Base-by-base conservation (phyloP, 1,140 invertebrate species). In the Hycleus cichorii region DNA sequence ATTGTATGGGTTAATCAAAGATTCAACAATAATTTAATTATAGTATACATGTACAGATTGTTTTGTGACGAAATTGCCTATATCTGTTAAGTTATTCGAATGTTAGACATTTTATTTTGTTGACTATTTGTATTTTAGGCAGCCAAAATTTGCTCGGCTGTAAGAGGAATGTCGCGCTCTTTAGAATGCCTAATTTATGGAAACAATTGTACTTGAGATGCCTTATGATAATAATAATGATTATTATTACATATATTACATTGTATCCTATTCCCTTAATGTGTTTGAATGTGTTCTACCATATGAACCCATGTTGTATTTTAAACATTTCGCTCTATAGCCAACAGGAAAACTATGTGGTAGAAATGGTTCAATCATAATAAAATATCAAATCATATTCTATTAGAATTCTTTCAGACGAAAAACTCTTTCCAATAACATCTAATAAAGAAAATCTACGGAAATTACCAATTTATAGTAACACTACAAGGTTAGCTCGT, bases 81-180 rank as follows among this genome's bases (percentile, higher is more conserved):
- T 62, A 64, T 60, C 64, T 65, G 63, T 64, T 65, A 65, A 61
- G 52, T 64, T 65, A 63, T 64, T 62, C 58, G 60, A 64, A 65
- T 59, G 59, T 65, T 61, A 64, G 50, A 65, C 60, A 60, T n/a
- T 64, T 68, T 69, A 67, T 64, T 67, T 66, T 67, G 64, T 64
- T 64, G 64, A 63, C 60, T 66, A 65, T 69, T 65, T 67, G 55
- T 69, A 66, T 66, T 61, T 39, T 63, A 65, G 56, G 52, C 60
- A 58, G 44, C 54, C 45, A 10, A 55, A 32, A 39, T 64, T 66
- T 66, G 49, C 56, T 26, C 38, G 54, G 58, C 47, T 60, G 49
- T 51, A 59, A 55, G 49, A 62, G 60, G 64, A 64, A 63, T 68
- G 66, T 63, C 60, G 58, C 57, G 62, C 64, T 66, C 32, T 57